Base-by-base conservation (phyloP, 1,140 invertebrate genomes). In the Ectropis grisescens region DNA sequence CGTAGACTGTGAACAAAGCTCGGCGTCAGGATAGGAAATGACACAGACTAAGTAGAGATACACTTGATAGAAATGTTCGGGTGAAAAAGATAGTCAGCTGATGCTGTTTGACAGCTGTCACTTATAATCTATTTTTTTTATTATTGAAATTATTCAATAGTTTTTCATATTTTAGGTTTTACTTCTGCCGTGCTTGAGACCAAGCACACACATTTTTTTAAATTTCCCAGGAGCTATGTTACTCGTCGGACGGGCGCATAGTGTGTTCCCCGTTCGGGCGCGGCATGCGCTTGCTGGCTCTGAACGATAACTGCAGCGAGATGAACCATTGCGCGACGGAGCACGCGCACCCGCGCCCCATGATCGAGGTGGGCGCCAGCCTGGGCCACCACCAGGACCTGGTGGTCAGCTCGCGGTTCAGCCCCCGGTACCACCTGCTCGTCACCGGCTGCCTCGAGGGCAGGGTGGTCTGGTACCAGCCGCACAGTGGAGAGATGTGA, bases 341-440 rank as follows among this genome's bases (percentile, higher is more conserved):
- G 29, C 30, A 49, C 11, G 33, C 14, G 7, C 41, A 59, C 29
- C 60, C 75, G 23, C 48, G 35, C 48, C 74, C 70, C 47, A 83
- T 78, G 49, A 82, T 64, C 45, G 88, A 93, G 61, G 58, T 95
- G 12, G 87, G 87, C 1, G 87, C 87, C 4, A 90, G 88, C 46
- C 82, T 89, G 31, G 71, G 71, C 16, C 89, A 89, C 49, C 95
- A 97, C 60, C 82, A 86, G 12, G 91, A 94, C 56, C 89, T 93
- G 32, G 94, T 97, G n/a, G 88, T 97, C 11, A 92, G 93, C 64
- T 94, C 93, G 33, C 95, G 93, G 78, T 97, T 97, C 71, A 95
- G 91, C 33, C 95, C 95, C 0, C 86, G 85, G 3, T 91, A 96
- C 62, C 91, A 90, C 58, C 79, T 95, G 38, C 84, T 96, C 3